These are phyloP conservation scores for Macroglossus sobrinus DNA, from an alignment of 2,113 vertebrate genomes.

Conservation along the genomic window DNA sequence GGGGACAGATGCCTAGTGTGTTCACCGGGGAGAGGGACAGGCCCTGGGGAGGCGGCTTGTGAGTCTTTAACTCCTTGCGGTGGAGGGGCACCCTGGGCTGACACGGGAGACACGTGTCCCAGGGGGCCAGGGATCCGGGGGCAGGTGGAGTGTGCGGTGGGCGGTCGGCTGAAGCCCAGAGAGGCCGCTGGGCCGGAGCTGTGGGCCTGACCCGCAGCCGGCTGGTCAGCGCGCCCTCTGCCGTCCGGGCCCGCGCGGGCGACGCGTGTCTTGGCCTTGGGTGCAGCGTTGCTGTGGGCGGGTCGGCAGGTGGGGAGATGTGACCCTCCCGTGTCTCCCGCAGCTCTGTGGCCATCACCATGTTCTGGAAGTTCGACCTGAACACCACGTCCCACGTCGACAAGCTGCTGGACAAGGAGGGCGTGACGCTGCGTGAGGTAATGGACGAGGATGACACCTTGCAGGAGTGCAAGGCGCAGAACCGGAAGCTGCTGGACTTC, in stretches of 20 bases:
- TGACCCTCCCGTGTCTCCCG: fast-evolving
- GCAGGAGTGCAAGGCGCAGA: conserved; percentile 98
- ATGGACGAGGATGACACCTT: conserved; percentile 98
- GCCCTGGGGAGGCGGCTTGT: not conserved
- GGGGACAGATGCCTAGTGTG: not conserved
- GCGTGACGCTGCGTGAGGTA: conserved; percentile 92
- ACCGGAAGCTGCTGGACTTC: conserved; percentile 94
- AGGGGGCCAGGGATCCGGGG: not conserved
- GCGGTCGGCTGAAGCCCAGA: too few species aligned
- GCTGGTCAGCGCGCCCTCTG: too few species aligned
- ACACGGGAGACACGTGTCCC: not conserved
- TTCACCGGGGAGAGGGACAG: not conserved
- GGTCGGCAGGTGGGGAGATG: fast-evolving
- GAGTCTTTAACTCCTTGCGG: not conserved
- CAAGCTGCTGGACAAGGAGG: conserved; percentile 96
- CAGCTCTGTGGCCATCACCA: conserved; percentile 86
- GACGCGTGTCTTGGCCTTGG: not conserved
- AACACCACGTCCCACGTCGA: conserved; percentile 96
- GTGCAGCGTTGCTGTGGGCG: fast-evolving
- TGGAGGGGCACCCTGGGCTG: not conserved
- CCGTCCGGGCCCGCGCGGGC: fast-evolving
- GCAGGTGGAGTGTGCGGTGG: not conserved
- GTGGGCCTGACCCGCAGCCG: not conserved
- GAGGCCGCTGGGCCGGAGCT: not conserved
- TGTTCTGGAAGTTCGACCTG: conserved; percentile 99